Conservation (phyloP, 2,113 vertebrate species). For the Syngnathoides biaculeatus region DNA sequence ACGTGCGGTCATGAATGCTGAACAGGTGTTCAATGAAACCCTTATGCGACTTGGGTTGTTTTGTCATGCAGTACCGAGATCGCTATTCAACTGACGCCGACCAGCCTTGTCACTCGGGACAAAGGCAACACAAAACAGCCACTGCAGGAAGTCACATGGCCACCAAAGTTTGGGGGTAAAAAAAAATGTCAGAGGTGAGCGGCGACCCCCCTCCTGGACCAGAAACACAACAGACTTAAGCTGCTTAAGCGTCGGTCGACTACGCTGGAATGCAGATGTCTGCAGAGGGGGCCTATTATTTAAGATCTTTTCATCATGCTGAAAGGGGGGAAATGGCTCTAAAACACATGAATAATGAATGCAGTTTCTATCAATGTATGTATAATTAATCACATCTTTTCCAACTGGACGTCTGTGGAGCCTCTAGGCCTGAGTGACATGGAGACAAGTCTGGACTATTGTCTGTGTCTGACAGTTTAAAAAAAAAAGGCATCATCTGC, state of each 20-base stretch:
- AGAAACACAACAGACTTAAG: constrained; percentile 62
- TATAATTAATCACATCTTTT: constrained; percentile 77
- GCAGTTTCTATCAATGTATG: constrained; percentile 78
- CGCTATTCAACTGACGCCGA: constrained; percentile 47
- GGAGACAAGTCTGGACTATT: constrained; percentile 54
- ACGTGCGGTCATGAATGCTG: constrained; percentile 10
- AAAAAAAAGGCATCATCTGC: constrained; percentile 22
- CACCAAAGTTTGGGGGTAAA: constrained; percentile 38
- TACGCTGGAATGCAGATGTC: constrained; percentile 69
- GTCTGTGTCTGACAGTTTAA: constrained; percentile 51
- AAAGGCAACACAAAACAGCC: constrained; percentile 50
- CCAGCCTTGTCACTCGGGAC: constrained; percentile 36
- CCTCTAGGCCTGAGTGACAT: constrained; percentile 64
- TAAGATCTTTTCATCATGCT: constrained; percentile 74
- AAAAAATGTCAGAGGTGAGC: constrained; percentile 38
- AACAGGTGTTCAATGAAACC: constrained; percentile 60
- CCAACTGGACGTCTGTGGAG: constrained; percentile 67
- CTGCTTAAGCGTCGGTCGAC: constrained; percentile 58
- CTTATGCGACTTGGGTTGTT: constrained; percentile 17
- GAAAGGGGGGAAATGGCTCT: constrained; percentile 69
- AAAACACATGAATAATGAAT: constrained; percentile 75
- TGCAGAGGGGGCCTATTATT: constrained; percentile 69
- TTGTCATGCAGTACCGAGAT: constrained; percentile 12
- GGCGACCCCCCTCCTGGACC: constrained; percentile 21
- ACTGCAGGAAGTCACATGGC: constrained; percentile 39